Percentiles rank a stretch among this genome's conserved stretches.
phyloP scores from a whole-genome alignment of 2,797 vertebrate genomes.

The Numenius phaeopus region DNA sequence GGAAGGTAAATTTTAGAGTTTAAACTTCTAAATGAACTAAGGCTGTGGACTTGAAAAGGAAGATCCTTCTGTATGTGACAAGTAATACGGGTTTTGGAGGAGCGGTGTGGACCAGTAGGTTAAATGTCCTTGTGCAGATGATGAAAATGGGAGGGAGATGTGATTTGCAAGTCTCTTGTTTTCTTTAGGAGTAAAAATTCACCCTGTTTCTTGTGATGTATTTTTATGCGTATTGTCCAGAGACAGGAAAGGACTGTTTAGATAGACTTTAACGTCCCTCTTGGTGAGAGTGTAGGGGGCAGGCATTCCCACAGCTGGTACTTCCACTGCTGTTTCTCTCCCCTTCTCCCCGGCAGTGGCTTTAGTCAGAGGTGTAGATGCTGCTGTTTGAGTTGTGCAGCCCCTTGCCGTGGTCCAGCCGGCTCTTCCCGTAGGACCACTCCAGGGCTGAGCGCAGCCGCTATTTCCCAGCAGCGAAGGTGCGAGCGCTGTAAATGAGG shows the following conservation, averaged over 20 bases:
- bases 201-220: not conserved
- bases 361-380: not conserved
- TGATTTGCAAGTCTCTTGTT: not conserved
- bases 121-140: not conserved
- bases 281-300: too few relatives aligned
- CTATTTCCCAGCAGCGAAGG: not conserved
- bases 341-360: not conserved
- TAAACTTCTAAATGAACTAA: not conserved
- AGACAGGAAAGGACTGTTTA: not conserved
- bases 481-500: not conserved
- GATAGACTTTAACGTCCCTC: not conserved
- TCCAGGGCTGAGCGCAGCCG: not conserved
- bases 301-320: not conserved
- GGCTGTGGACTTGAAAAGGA: not conserved
- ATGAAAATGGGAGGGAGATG: fast-evolving
- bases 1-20: not conserved
- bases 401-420: not conserved
- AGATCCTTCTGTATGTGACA: not conserved
- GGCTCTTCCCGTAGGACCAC: not conserved
- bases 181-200: not conserved
- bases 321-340: not conserved
- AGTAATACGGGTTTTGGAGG: not conserved
- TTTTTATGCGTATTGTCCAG: not conserved
- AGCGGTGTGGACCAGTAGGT: not conserved
- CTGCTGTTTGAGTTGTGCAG: not conserved